A percentile compares a stretch with the other conserved stretches of the same genome.
phyloP scores from a whole-genome alignment of 2,113 vertebrate species.

The Mesoclemmys tuberculata region DNA sequence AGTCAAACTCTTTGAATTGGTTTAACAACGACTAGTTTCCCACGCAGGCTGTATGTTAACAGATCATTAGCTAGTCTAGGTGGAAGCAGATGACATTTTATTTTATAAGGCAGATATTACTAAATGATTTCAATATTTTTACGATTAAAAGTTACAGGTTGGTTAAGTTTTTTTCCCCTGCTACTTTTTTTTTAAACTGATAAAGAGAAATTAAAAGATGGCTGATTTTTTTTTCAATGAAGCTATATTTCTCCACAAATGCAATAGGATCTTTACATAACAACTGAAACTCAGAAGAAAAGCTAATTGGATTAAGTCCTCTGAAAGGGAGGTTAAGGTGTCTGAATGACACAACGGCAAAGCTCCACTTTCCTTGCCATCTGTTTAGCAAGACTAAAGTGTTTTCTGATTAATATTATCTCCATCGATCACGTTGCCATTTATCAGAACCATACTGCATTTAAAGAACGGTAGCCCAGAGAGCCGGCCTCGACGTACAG shows the following conservation, averaged over 20 bases:
- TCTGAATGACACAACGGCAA: constrained; percentile 62
- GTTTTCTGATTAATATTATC: constrained; percentile 70
- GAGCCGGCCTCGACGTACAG: background rate
- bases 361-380: constrained; percentile 61
- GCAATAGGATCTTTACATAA: constrained; percentile 78
- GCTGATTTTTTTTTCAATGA: constrained; percentile 24
- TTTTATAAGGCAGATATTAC: background rate
- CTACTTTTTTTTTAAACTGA: background rate
- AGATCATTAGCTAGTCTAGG: background rate
- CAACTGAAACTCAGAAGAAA: constrained; percentile 78
- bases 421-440: constrained; percentile 58
- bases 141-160: background rate
- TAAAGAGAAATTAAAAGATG: constrained; percentile 40
- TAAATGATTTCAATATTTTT: background rate
- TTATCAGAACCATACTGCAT: constrained; percentile 10
- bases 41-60: background rate
- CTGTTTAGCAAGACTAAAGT: constrained; percentile 60
- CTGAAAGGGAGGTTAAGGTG: constrained; percentile 72
- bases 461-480: background rate
- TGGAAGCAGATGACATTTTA: background rate
- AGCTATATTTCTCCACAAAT: constrained; percentile 60
- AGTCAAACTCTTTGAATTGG: background rate
- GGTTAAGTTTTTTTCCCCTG: background rate
- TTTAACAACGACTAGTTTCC: background rate
- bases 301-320: constrained; percentile 85